Evolutionary conservation across 2,888 invertebrate species (phyloP), one percentile per base, ranked within the genome.

Genomic region (Byasa hedistus): DNA sequence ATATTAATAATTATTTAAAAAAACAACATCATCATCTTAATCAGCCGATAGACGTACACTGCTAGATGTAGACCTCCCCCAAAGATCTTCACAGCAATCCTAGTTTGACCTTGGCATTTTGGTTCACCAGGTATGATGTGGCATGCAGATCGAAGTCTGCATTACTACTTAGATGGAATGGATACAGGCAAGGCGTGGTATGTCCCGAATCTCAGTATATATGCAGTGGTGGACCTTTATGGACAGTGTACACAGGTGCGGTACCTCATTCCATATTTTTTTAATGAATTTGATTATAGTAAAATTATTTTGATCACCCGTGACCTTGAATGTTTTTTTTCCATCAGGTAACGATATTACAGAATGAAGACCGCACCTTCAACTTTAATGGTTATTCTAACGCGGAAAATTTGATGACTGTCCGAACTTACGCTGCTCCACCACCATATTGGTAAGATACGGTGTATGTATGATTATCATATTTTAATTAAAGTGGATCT

Each of bases 141-240:
- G 75, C 96, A 96, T 72, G 93, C 95, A 0, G 97, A 98, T 83
- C 94, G 95, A 57, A 95, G 94, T 70, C 92, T 98, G 17, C 97
- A 98, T 82, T 97, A 96, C 86, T 97, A 95, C 80, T 89, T 97
- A 66, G 96, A 98, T 79, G 97, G 97, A 0, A 94, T 96, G 77
- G 96, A 97, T 78, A 96, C 97, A 92, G 98, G 97, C 19, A 92
- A 95, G 24, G 98, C 98, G 1, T 97, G 96, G 85, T 94, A 94
- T 64, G 95, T 96, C 68, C 93, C 96, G 4, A 95, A 96, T 69
- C 89, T 94, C 51, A 96, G 95, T 83, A 94, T 98, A 64, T 98
- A 96, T 89, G 98, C 98, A 2, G 98, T 98, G n/a, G 95, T 98
- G 61, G 98, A 98, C 90, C 92, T 98, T 62, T 98, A 98, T 79